Percentiles rank a stretch among this genome's conserved stretches.
Conservation (phyloP, 2,113 vertebrate species). For the Seriola rivoliana region DNA sequence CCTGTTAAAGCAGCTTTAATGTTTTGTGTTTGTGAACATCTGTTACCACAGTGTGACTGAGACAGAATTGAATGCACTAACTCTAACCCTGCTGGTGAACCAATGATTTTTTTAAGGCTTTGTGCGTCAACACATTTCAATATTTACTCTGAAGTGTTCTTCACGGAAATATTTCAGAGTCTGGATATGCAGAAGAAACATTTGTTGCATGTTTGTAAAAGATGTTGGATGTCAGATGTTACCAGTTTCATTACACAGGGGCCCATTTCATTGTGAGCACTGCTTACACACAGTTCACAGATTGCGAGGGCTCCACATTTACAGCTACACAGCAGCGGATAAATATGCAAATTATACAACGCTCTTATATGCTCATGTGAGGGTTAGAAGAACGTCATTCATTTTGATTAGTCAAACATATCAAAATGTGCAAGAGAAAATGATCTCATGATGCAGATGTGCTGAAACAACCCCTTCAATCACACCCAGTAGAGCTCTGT, state of each 20-base stretch:
- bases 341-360: neutral
- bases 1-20: no score
- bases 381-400: no score
- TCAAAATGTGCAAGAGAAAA: neutral
- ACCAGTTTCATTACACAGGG: no score
- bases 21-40: neutral
- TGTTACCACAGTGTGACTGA: neutral
- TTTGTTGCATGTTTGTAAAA: conserved; percentile 2
- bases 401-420: neutral
- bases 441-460: neutral
- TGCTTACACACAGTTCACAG: neutral
- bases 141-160: neutral
- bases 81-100: conserved; percentile 1
- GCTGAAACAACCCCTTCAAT: neutral
- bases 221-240: no score
- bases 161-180: neutral
- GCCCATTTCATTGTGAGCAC: neutral
- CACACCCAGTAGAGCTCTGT: neutral
- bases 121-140: neutral
- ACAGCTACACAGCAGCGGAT: neutral
- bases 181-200: neutral
- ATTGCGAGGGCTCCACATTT: no score
- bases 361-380: no score
- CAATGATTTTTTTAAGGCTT: conserved; percentile 7
- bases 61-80: neutral